Conservation (phyloP, 2,888 invertebrate species). For the Conops quadrifasciatus region DNA sequence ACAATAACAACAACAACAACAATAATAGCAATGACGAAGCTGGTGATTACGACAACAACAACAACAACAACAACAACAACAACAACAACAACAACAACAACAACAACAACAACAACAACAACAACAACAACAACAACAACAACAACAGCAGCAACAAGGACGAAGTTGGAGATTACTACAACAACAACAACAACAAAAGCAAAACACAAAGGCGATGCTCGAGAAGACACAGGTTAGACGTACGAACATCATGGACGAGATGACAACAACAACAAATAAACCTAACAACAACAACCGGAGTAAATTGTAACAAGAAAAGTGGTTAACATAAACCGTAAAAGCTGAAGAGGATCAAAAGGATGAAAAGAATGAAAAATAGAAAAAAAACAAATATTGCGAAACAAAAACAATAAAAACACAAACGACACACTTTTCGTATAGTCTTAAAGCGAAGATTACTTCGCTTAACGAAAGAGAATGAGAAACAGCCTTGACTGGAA, state of each 20-base stretch:
- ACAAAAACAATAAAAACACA: no score
- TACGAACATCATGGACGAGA: neutral
- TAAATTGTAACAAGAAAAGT: no score
- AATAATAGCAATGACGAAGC: neutral
- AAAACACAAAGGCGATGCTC: neutral
- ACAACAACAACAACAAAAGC: neutral
- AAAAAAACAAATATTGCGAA: no score
- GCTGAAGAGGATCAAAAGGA: no score
- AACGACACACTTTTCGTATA: no score
- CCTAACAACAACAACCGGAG: neutral
- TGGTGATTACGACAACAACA: neutral
- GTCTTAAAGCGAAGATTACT: no score
- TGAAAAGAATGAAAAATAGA: no score
- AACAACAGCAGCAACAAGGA: neutral
- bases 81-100: slow-evolving; percentile 1
- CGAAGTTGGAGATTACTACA: neutral
- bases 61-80: neutral
- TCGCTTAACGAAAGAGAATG: no score
- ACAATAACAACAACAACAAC: no score
- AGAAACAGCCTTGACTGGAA: no score
- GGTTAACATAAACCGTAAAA: no score
- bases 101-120: neutral
- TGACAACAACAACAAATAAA: neutral
- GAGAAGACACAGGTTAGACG: neutral
- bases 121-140: neutral